A percentile compares a stretch with the other conserved stretches of the same genome.
These are phyloP conservation scores for Sterna hirundo DNA, from an alignment of 2,113 vertebrate species.

Conservation along the genomic window DNA sequence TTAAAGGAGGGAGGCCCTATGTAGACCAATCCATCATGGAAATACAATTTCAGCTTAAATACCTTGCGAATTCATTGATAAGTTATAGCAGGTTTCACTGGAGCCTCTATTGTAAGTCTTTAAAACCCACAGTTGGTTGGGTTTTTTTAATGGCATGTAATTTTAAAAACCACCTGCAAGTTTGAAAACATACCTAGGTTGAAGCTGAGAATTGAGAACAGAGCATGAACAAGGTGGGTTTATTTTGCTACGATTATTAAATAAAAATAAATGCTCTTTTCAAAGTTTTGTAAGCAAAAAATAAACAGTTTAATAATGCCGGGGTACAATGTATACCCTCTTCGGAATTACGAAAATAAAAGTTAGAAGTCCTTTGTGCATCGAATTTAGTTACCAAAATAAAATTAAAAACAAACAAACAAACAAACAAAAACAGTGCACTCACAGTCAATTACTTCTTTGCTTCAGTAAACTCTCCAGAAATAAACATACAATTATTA, in stretches of 20 bases:
- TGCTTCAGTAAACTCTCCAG: neutral
- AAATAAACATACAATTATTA: slow-evolving; percentile 13
- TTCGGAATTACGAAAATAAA: neutral
- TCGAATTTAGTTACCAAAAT: neutral
- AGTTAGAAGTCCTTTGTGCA: neutral
- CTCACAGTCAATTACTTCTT: neutral
- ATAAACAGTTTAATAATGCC: neutral
- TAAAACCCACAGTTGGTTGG: neutral
- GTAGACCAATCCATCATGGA: neutral
- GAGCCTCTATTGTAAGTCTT: neutral
- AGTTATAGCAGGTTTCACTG: neutral
- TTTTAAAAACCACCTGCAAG: neutral
- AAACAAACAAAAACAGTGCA: neutral
- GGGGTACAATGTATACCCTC: neutral
- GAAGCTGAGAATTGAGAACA: neutral
- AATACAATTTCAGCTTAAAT: neutral
- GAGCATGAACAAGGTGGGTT: neutral
- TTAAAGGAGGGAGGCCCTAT: neutral
- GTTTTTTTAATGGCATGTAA: neutral
- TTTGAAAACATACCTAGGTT: neutral
- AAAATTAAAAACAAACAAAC: neutral
- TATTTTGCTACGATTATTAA: neutral
- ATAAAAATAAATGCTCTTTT: neutral
- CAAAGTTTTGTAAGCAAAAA: neutral
- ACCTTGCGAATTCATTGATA: neutral